Conservation (phyloP, 1,140 invertebrate genomes). For the Steinernema khuongi region DNA sequence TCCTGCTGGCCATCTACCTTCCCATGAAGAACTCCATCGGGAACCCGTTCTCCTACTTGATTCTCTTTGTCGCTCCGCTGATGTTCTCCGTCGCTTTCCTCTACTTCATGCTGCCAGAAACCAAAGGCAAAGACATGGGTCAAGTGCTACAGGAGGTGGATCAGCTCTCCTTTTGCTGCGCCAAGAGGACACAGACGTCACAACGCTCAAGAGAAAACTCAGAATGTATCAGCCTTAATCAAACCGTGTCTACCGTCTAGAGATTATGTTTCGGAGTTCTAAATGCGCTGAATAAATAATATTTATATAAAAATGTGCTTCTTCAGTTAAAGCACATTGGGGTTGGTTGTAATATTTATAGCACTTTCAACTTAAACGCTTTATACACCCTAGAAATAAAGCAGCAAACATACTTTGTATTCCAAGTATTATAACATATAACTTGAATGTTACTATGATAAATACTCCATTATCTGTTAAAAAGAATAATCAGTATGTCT, state of each 20-base stretch:
- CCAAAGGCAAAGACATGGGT: constrained; percentile 47
- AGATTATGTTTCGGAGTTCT: too few species aligned
- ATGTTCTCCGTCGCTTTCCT: constrained; percentile 41
- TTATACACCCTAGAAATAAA: too few species aligned
- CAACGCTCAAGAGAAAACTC: constrained; percentile 28
- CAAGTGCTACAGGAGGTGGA: constrained; percentile 42
- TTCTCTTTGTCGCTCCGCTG: constrained; percentile 44
- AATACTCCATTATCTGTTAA: too few species aligned
- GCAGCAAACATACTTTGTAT: too few species aligned
- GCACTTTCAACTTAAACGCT: too few species aligned
- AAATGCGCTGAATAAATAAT: neutral
- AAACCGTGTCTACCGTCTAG: constrained; percentile 3
- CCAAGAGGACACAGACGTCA: neutral
- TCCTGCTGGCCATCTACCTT: constrained; percentile 41
- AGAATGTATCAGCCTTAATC: constrained; percentile 21
- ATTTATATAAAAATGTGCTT: constrained; percentile 10
- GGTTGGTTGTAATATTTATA: neutral
- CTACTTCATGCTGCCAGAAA: constrained; percentile 44
- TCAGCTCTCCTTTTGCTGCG: neutral
- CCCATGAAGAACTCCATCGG: constrained; percentile 43
- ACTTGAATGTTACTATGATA: too few species aligned
- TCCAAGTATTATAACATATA: too few species aligned
- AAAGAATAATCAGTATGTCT: too few species aligned
- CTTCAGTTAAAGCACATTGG: constrained; percentile 19
- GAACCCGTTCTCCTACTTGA: constrained; percentile 39